phyloP scores from a whole-genome alignment of 1,140 invertebrate genomes.

The Neodiprion pinetum region DNA sequence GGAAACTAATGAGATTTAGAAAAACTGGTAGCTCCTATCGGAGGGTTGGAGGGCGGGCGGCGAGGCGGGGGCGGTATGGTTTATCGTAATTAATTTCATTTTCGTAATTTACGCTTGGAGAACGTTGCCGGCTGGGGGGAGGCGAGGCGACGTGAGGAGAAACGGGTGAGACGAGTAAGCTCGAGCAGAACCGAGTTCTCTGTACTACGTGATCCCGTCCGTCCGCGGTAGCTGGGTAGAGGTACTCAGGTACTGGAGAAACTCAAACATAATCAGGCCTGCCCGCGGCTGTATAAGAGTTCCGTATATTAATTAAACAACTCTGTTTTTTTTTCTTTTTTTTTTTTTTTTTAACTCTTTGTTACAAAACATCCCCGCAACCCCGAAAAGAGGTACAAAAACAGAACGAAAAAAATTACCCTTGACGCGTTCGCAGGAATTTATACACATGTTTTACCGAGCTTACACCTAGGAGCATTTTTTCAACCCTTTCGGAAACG shows the following conservation, averaged over 20 bases:
- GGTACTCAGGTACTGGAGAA: background rate
- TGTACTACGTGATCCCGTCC: background rate
- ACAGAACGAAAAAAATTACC: too few relatives aligned
- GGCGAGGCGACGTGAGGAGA: background rate
- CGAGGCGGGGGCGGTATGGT: background rate
- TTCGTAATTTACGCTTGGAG: background rate
- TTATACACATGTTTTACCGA: too few relatives aligned
- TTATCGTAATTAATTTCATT: slow-evolving; percentile 8
- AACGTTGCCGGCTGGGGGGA: too few relatives aligned
- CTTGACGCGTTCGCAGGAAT: too few relatives aligned
- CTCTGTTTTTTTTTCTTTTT: background rate
- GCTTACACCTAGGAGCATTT: too few relatives aligned
- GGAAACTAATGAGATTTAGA: too few relatives aligned
- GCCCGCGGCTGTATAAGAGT: background rate
- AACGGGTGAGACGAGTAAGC: background rate
- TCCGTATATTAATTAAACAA: background rate
- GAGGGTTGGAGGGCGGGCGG: too few relatives aligned
- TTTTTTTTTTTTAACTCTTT: too few relatives aligned
- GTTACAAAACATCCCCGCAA: too few relatives aligned
- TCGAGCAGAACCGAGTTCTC: background rate
- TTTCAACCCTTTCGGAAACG: too few relatives aligned
- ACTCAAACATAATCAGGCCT: slow-evolving; percentile 2
- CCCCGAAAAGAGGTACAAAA: too few relatives aligned
- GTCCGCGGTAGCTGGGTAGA: background rate
- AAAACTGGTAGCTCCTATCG: too few relatives aligned